Evolutionary conservation across 2,888 invertebrate genomes (phyloP).

Genomic region (Microplitis deprimator): DNA sequence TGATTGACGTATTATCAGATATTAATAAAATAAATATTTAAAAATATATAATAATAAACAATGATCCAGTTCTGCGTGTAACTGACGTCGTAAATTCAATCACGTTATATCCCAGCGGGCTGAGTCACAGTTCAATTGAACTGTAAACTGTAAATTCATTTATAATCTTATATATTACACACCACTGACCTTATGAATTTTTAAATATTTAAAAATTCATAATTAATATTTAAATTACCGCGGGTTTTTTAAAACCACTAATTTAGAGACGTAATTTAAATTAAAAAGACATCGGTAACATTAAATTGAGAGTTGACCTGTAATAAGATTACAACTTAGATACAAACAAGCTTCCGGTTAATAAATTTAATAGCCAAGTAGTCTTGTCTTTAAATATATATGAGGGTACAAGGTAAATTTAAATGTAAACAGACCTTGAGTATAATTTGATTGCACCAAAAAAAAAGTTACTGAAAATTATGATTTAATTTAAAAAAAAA

Average conservation of each 20-base stretch:
- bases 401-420: neutral
- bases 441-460: no score
- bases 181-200: conserved; percentile 39
- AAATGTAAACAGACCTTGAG: neutral
- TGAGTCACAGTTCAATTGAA: conserved; percentile 54
- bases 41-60: neutral
- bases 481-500: neutral
- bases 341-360: neutral
- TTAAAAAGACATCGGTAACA: neutral
- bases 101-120: neutral
- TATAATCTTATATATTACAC: conserved; percentile 39
- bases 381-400: neutral
- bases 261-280: neutral
- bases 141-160: conserved; percentile 51
- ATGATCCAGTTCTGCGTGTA: conserved; percentile 11
- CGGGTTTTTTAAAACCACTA: neutral
- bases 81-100: conserved; percentile 10
- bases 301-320: neutral
- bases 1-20: neutral
- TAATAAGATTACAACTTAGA: neutral
- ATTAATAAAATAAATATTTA: neutral
- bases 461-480: no score
- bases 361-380: neutral
- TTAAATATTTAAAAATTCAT: neutral
- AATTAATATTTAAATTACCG: neutral